Evolutionary conservation across 1,140 invertebrate species (phyloP).

Genomic region (Drosophila ironensis): DNA sequence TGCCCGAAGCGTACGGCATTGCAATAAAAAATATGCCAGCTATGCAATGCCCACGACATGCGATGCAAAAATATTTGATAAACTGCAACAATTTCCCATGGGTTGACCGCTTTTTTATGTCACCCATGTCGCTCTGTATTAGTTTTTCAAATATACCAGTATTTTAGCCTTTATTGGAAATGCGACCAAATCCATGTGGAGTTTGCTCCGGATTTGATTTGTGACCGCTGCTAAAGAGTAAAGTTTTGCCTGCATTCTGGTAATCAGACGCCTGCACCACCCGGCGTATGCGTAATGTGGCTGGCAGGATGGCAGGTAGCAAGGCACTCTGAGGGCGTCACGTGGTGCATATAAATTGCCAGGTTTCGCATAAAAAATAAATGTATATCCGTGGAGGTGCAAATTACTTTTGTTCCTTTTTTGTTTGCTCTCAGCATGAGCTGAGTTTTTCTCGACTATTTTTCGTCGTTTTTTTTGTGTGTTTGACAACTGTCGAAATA

Average conservation of each 20-base stretch:
- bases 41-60: slow-evolving; percentile 2
- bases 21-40: slow-evolving; percentile 47
- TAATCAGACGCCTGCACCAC: slow-evolving; percentile 33
- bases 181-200: slow-evolving; percentile 37
- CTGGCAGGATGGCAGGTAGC: background rate
- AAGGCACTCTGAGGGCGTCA: no score
- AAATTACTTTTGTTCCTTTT: slow-evolving; percentile 77
- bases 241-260: slow-evolving; percentile 4
- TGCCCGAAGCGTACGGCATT: slow-evolving; percentile 34
- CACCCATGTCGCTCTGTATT: slow-evolving; percentile 18
- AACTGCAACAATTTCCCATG: slow-evolving; percentile 55
- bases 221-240: slow-evolving; percentile 4
- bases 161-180: slow-evolving; percentile 26
- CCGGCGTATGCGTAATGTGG: slow-evolving; percentile 49
- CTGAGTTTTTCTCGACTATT: background rate
- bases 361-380: slow-evolving; percentile 48
- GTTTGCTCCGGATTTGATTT: slow-evolving; percentile 41
- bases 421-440: slow-evolving; percentile 8
- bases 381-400: slow-evolving; percentile 44
- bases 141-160: slow-evolving; percentile 23
- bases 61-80: slow-evolving; percentile 58
- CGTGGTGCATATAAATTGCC: slow-evolving; percentile 77
- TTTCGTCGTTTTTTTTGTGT: background rate
- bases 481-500: slow-evolving; percentile 68
- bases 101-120: slow-evolving; percentile 34